Evolutionary conservation across 2,888 invertebrate genomes (phyloP), one percentile per base, ranked within the genome.

Genomic region (Andrena minutula): DNA sequence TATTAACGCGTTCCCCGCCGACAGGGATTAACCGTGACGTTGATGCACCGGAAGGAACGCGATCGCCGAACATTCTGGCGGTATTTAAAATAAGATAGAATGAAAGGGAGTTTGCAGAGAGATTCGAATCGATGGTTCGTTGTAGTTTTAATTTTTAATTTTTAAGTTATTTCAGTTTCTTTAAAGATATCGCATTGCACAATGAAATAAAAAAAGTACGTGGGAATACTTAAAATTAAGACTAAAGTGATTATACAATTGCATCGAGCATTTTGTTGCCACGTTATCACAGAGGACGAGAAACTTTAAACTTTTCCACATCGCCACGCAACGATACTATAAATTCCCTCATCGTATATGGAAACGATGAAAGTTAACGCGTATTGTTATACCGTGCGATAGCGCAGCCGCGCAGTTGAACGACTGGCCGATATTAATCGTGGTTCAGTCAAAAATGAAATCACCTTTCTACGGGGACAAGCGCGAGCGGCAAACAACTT

Each of bases 401-500:
- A 32, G 16, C 47, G 32, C 51, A 26, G 56, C 56, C 53, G 56
- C 41, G 16, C 32, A 20, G 49, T 23, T 66, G 47, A 63, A 56
- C 12, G 68, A 69, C 71, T 32, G 70, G 16, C 56, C 47, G 70
- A 65, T 63, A 77, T 64, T 79, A 79, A 47, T 58, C 69, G 73
- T 20, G 68, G 69, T 83, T 87, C 78, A 70, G 83, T 82, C 78
- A 83, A 88, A 87, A 88, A 76, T 82, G 75, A 88, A 90, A 85
- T 87, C 86, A 83, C 88, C 88, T 90, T 89, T 91, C 89, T 88
- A 88, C 64, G 74, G 78, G 81, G 86, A 88, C 88, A 88, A 87
- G 86, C 86, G 79, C 87, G 87, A 20, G 56, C 56, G 23, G 85
- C 87, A 83, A 88, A 88, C 89, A 88, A 90, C 92, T 91, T 92